Evolutionary conservation across 23 tunicate genomes (phyloP), one percentile per base, ranked within the genome.

Genomic region (Ascidia mentula): DNA sequence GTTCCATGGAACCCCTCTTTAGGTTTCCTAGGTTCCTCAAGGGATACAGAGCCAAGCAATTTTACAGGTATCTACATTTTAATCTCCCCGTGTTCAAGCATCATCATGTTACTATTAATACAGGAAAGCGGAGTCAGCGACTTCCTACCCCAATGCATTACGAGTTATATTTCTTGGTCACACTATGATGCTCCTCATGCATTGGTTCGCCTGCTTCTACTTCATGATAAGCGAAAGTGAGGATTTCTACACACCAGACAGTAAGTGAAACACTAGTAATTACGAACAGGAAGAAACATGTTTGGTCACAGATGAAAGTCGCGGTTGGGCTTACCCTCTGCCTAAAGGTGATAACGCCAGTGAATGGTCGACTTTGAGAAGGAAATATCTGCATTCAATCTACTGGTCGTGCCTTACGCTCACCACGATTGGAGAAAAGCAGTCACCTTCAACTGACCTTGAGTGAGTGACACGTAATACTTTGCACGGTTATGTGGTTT

Each of bases 181-280:
- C 77, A 82, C 89, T 13, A 75, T 93, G 78, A 84, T 93, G 98
- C 76, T 93, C 1, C 81, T 87, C 18, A 88, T 93, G 89, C 98
- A 93, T 72, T 93, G 98, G 98, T 93, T 93, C 77, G 98, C 98
- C 32, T 88, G 98, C 84, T 93, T 93, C 83, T 93, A 93, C 80
- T 93, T 76, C 77, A 88, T 93, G 93, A 90, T 93, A 59, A 87
- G 92, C 77, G 87, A 80, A 80, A 37, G 79, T 0, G 92, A 88
- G 46, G 85, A 79, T 20, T 88, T 88, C 36, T 24, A 83, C 28
- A 46, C 59, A 5, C 46, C 65, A 45, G 82, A 37, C 18, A 82
- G 91, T 87, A 45, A 37, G 80, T 77, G 15, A 31, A 72, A 0
- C 18, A 35, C 76, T 20, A 31, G 26, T 5, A 5, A 9, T 5